Evolutionary conservation across 2,888 invertebrate genomes (phyloP).

Genomic region (Mongoloraphidia duomilia): DNA sequence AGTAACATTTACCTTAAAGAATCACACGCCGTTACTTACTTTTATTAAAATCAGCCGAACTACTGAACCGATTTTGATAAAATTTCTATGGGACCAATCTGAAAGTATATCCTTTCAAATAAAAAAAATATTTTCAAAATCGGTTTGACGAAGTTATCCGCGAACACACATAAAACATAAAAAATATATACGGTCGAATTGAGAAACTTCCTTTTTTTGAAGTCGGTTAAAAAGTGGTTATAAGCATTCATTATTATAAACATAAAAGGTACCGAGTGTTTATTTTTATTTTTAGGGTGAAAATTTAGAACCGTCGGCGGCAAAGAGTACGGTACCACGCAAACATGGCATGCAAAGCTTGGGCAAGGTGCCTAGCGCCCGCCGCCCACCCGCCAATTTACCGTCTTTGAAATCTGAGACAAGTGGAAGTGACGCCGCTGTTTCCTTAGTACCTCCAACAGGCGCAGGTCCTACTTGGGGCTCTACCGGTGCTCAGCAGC

Average conservation of each 20-base stretch:
- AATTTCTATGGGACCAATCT: too few species aligned
- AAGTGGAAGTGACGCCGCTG: slow-evolving; percentile 60
- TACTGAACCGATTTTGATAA: too few species aligned
- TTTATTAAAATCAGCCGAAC: too few species aligned
- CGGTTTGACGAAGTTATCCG: too few species aligned
- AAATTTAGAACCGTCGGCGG: slow-evolving; percentile 74
- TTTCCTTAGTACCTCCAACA: slow-evolving; percentile 61
- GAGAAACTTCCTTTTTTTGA: too few species aligned
- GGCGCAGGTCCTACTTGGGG: slow-evolving; percentile 66
- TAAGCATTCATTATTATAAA: not conserved
- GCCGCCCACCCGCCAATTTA: slow-evolving; percentile 96
- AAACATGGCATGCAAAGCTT: slow-evolving; percentile 99
- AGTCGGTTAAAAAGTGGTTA: too few species aligned
- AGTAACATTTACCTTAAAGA: too few species aligned
- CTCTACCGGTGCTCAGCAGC: slow-evolving; percentile 32
- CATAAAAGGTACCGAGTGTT: not conserved
- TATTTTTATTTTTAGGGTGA: slow-evolving; percentile 47
- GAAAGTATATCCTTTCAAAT: too few species aligned
- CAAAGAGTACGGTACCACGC: slow-evolving; percentile 79
- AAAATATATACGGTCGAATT: too few species aligned
- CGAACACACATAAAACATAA: too few species aligned
- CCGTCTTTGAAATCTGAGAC: slow-evolving; percentile 98
- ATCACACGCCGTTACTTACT: too few species aligned
- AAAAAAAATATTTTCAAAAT: too few species aligned
- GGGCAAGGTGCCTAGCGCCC: slow-evolving; percentile 96